Conservation (phyloP, 2,797 vertebrate genomes). For the Sebastes glaucus region DNA sequence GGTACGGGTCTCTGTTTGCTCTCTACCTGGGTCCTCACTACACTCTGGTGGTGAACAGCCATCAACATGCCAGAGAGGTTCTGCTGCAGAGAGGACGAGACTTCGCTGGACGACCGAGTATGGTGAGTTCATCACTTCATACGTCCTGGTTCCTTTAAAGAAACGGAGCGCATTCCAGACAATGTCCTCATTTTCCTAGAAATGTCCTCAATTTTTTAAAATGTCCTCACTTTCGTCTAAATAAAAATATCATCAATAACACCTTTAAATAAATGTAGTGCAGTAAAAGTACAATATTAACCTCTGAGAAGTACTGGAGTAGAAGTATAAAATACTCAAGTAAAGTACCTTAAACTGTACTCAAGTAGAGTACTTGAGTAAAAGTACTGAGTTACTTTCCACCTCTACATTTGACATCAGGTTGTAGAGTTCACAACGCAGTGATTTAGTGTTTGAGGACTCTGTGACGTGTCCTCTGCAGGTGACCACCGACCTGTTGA, state of each 20-base stretch:
- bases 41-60: conserved; percentile 78
- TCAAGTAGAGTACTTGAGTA: not conserved
- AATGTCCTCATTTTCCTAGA: too few relatives aligned
- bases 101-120: conserved; percentile 81
- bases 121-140: conserved; percentile 67
- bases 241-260: too few relatives aligned
- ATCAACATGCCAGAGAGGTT: conserved; percentile 74
- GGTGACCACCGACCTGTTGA: conserved; percentile 83
- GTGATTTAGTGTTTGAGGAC: too few relatives aligned
- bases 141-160: too few relatives aligned
- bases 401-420: too few relatives aligned
- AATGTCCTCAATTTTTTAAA: too few relatives aligned
- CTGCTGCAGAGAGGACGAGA: conserved; percentile 77
- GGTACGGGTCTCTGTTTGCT: conserved; percentile 73
- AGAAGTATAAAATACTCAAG: not conserved
- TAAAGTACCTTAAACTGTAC: not conserved
- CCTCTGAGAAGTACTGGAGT: not conserved
- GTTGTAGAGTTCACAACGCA: too few relatives aligned
- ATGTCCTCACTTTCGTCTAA: too few relatives aligned
- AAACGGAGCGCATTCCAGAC: too few relatives aligned
- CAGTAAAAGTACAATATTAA: not conserved
- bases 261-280: not conserved
- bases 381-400: not conserved
- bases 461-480: conserved; percentile 19
- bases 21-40: conserved; percentile 78